Evolutionary conservation across 92 coral and sea anemone species (phyloP).

Genomic region (Phenganax stokvisi): DNA sequence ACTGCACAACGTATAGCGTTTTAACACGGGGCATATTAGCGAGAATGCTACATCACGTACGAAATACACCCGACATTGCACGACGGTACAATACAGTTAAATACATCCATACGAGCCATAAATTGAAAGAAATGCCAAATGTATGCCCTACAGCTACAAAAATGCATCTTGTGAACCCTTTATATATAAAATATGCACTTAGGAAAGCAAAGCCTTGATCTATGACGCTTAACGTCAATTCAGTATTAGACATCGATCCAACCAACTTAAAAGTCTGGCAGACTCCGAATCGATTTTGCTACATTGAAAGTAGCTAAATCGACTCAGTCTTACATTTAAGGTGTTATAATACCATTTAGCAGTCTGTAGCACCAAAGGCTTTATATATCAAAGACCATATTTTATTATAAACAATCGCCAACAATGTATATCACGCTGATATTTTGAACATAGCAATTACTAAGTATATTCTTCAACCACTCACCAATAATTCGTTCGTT

Average conservation of each 20-base stretch:
- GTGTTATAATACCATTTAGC: conserved; percentile 39
- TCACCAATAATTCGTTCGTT: conserved; percentile 32
- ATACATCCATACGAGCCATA: too few relatives aligned
- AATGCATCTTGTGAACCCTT: too few relatives aligned
- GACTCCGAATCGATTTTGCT: not conserved
- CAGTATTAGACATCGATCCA: too few relatives aligned
- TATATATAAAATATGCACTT: too few relatives aligned
- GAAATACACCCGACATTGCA: not conserved
- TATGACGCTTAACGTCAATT: too few relatives aligned
- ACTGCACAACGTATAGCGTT: not conserved
- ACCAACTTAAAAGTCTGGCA: too few relatives aligned
- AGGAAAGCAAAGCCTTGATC: too few relatives aligned
- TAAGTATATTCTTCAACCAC: not conserved
- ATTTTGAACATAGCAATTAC: conserved; percentile 12
- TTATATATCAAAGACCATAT: conserved; percentile 8
- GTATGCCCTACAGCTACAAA: too few relatives aligned
- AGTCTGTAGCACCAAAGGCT: conserved; percentile 25
- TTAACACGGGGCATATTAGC: conserved; percentile 5
- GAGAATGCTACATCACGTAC: conserved; percentile 4
- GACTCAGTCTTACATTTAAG: not conserved
- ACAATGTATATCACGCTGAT: conserved; percentile 22
- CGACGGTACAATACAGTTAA: not conserved
- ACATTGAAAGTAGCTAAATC: conserved; percentile 12
- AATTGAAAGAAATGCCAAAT: too few relatives aligned
- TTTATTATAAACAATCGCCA: conserved; percentile 19